phyloP scores from a whole-genome alignment of 2,888 invertebrate species.

The Deilephila elpenor region DNA sequence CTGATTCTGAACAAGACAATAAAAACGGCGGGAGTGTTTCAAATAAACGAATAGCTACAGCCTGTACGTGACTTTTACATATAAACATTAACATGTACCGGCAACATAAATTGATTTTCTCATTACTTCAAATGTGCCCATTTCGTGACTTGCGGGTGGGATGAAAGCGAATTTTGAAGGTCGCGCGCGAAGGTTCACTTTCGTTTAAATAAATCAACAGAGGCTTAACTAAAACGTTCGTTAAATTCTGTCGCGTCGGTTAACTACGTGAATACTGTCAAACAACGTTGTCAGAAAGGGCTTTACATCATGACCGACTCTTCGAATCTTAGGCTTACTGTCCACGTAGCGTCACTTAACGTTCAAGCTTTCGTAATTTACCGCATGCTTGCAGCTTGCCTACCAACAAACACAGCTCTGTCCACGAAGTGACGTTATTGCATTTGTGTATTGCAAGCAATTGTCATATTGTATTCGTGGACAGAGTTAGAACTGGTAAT shows the following conservation, averaged over 20 bases:
- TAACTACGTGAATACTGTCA: conserved; percentile 42
- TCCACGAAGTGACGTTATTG: too few relatives aligned
- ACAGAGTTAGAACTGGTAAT: too few relatives aligned
- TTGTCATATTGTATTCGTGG: too few relatives aligned
- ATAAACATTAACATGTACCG: not conserved
- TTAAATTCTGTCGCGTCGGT: conserved; percentile 49
- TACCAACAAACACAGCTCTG: too few relatives aligned
- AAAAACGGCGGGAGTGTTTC: too few relatives aligned
- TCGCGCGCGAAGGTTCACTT: conserved; percentile 1
- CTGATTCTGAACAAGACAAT: too few relatives aligned
- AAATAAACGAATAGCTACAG: too few relatives aligned
- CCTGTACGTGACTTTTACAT: not conserved
- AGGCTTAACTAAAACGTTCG: conserved; percentile 39
- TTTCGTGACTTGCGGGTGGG: not conserved
- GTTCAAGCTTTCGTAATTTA: too few relatives aligned
- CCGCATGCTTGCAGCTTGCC: too few relatives aligned
- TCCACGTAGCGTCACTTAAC: too few relatives aligned
- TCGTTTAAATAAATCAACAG: conserved; percentile 13
- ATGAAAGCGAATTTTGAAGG: conserved; percentile 17
- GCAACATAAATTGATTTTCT: not conserved
- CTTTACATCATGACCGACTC: not conserved
- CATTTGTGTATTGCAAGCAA: too few relatives aligned
- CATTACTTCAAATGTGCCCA: not conserved
- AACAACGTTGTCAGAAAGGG: not conserved
- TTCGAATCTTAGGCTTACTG: not conserved